Base-by-base conservation (phyloP, 2,797 vertebrate genomes). In the Bovichtus variegatus region DNA sequence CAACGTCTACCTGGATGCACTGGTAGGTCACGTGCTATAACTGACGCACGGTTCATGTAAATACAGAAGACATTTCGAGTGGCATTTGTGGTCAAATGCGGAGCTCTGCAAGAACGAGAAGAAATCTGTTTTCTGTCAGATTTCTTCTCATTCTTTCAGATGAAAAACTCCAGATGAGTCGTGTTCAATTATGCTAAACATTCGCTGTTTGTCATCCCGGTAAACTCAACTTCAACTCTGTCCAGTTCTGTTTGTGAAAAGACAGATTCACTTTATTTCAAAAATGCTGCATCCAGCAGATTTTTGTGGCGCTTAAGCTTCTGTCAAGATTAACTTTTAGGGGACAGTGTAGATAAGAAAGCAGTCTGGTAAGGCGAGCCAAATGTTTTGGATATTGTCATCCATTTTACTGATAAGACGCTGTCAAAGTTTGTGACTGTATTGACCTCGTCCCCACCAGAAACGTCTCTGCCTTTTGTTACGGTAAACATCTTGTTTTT, bases 1-100 rank as follows among this genome's bases (percentile, higher is more conserved):
- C 68, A 99, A 99, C 12, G 98, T 99, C 66, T 99, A 99, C 90
- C 89, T 97, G 88, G 98, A 99, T 63, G 98, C 97, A 9, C 93
- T 99, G 96, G 98, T 99, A 95, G 62, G 96, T 88, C 27, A 0
- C 9, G 1, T 7, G 2, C 40, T 15, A 18, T 0, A 23, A 62
- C 19, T 41, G 6, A 54, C 18, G n/a, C 23, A 9, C 41, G 31
- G 10, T 31, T 16, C 2, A 49, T n/a, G 7, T 1, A 16, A 29
- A 38, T 25, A 50, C 2, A 60, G 27, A 36, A 13, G 0, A 21
- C 3, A 7, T 16, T 41, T 2, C 5, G 11, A 21, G 44, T 36
- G 19, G 10, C 46, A 21, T 64, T 61, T 70, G 25, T 44, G 27
- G 12, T 34, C 10, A 57, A 40, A 31, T 34, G 18, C 43, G 0